Evolutionary conservation across 2,113 vertebrate species (phyloP).

Genomic region (Poeciliopsis prolifica): DNA sequence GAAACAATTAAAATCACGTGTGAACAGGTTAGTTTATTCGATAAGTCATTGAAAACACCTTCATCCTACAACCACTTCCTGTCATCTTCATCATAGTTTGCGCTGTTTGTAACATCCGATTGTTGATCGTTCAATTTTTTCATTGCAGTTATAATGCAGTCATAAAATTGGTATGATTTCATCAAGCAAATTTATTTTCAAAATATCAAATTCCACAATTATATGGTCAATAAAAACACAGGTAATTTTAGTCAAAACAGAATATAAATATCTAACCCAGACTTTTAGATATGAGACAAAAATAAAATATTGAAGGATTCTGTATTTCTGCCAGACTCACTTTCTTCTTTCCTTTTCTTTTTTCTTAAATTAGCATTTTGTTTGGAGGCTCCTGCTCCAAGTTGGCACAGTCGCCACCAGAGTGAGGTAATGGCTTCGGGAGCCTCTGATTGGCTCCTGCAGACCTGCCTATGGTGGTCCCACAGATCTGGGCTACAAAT

Average conservation of each 20-base stretch:
- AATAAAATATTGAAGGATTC: background rate
- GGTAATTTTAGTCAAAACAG: background rate
- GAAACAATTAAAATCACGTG: too few relatives aligned
- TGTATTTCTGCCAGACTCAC: background rate
- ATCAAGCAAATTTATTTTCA: too few relatives aligned
- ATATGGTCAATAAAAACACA: background rate
- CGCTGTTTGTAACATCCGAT: too few relatives aligned
- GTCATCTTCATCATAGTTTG: too few relatives aligned
- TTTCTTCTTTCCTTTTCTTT: background rate
- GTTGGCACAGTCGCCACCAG: conserved; percentile 67
- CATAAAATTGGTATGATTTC: too few relatives aligned
- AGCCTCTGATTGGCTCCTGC: conserved; percentile 80
- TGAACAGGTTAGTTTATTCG: too few relatives aligned
- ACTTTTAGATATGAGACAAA: background rate
- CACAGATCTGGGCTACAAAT: conserved; percentile 66
- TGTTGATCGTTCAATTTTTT: too few relatives aligned
- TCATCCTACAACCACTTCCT: too few relatives aligned
- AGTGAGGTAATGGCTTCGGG: conserved; percentile 77
- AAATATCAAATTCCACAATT: too few relatives aligned
- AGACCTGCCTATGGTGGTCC: conserved; percentile 82
- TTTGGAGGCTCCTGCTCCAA: conserved; percentile 41
- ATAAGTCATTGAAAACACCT: too few relatives aligned
- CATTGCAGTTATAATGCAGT: too few relatives aligned
- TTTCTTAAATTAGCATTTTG: conserved; percentile 23
- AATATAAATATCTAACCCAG: background rate